Evolutionary conservation across 2,113 vertebrate genomes (phyloP), one percentile per base, ranked within the genome.

Genomic region (Pachyramphus minor): DNA sequence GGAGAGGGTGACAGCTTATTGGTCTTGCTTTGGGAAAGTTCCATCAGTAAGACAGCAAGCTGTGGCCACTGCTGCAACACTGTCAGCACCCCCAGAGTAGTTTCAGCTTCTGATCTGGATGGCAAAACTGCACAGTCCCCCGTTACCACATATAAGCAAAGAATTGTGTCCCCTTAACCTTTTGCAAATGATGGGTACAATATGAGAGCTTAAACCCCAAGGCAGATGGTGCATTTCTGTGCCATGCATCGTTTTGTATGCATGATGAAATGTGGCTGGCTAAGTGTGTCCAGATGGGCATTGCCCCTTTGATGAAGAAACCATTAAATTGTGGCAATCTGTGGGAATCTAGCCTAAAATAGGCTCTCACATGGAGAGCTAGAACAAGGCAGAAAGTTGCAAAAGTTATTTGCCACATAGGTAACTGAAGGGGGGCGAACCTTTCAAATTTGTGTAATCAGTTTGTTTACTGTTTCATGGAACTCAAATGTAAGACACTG

Each of bases 241-340:
- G 62, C 42, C 35, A 47, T 50, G 35, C 44, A 64, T 76, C 31
- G 5, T 25, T 56, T 66, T 1, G 0, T n/a, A 20, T 20, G 30
- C 37, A 67, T 47, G 81, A 63, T 81, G 55, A 77, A 91, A 87
- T 2, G 6, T 37, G 41, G 33, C 60, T 71, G 74, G 64, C 45
- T 77, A 45, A 94, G 42, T 17, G 30, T 59, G 47, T 87, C 60
- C 69, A 72, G 56, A 44, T 75, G 84, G 35, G 19, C 44, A 79
- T 55, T 93, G 74, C 60, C 87, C 64, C 93, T 91, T 89, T 84
- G 84, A 86, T 71, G 68, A 91, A 82, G 60, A 77, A 89, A 67
- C n/a, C 60, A 50, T 67, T 59, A 23, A 84, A 77, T 58, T 74
- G 47, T 63, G 69, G 21, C 20, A 35, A 39, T 87, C 21, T 93